phyloP scores from a whole-genome alignment of 2,113 vertebrate genomes.

The Crotalus viridis region DNA sequence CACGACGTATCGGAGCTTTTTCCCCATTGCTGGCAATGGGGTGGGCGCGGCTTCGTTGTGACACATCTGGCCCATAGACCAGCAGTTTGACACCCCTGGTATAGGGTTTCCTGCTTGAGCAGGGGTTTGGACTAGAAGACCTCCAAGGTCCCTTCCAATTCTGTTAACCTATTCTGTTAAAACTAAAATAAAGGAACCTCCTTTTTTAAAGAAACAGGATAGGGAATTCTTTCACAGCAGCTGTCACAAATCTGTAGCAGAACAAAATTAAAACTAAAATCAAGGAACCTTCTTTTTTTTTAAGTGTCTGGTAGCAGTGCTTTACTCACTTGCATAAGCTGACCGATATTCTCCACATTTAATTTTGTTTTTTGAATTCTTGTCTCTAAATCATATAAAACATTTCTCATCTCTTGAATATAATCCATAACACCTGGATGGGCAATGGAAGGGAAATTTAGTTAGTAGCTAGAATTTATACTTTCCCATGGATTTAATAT shows the following conservation, averaged over 20 bases:
- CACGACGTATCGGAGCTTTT: too few relatives aligned
- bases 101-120: too few relatives aligned
- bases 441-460: not conserved
- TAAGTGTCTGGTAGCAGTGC: not conserved
- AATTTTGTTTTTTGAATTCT: conserved; percentile 70
- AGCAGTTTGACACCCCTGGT: too few relatives aligned
- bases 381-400: conserved; percentile 62
- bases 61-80: too few relatives aligned
- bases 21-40: too few relatives aligned
- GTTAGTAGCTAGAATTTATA: not conserved
- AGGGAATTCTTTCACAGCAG: not conserved
- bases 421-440: conserved; percentile 67
- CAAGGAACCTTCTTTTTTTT: not conserved
- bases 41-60: too few relatives aligned
- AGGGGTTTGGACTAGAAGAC: not conserved
- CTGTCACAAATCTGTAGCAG: not conserved
- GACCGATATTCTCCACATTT: conserved; percentile 65
- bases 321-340: conserved; percentile 69
- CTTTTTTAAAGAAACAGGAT: not conserved
- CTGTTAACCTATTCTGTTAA: not conserved
- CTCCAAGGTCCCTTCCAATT: not conserved
- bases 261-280: not conserved
- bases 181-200: not conserved
- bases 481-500: not conserved
- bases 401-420: conserved; percentile 62